Evolutionary conservation across 2,888 invertebrate species (phyloP), one percentile per base, ranked within the genome.

Genomic region (Euzetes globulus): DNA sequence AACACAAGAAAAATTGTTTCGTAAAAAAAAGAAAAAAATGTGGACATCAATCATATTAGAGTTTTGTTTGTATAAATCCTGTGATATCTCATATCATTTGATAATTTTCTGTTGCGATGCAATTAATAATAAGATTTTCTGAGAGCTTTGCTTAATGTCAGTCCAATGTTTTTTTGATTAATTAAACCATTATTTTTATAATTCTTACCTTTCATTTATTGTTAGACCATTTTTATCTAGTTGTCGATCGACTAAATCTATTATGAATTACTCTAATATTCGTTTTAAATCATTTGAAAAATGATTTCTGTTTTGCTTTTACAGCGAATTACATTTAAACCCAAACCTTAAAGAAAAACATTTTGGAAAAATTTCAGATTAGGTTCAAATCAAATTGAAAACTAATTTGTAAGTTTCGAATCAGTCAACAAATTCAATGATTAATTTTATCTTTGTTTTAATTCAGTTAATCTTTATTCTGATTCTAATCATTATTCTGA

Each of bases 11-110:
- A 25, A 55, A 55, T 22, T 5, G 3, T 9, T 55, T 19, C 13
- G 6, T 22, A 4, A 17, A 55, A 25, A 22, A 25, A 22, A 17
- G 25, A 25, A 27, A 60, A 25, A 19, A 15, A 63, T 27, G 63
- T 33, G 29, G 7, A 63, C 63, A 63, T 63, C 63, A 63, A 63
- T 63, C 63, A 63, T 63, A 63, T 63, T n/a, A 41, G 27, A 63
- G 6, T 63, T 63, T 63, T 29, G 63, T 63, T 63, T 63, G 29
- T 55, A 22, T 55, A 25, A 63, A 63, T 25, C n/a, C 25, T 63
- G 11, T 63, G 11, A 33, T 55, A 55, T 55, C 25, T 55, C 55
- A 55, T 22, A 63, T 63, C 63, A 63, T 33, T 63, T 55, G 55
- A 55, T 55, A 55, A 55, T 55, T 55, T 55, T 33, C n/a, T 33